Percentiles rank a stretch among this genome's conserved stretches.
These are phyloP conservation scores for Hyppa rectilinea DNA, from an alignment of 2,888 invertebrate genomes.

Conservation along the genomic window DNA sequence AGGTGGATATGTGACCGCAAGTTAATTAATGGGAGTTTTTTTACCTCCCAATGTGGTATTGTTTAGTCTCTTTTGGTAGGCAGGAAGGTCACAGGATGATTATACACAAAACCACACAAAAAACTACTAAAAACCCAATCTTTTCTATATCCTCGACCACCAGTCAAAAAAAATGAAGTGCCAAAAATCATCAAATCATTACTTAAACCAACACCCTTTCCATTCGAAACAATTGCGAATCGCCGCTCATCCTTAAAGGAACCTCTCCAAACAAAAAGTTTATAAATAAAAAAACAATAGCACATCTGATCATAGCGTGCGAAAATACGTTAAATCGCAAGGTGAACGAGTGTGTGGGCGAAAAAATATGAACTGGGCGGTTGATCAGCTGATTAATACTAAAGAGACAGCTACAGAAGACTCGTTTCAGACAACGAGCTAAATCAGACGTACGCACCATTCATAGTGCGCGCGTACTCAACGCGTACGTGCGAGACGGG, in stretches of 20 bases:
- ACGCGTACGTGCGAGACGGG: neutral
- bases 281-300: conserved; percentile 74
- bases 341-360: conserved; percentile 80
- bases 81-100: neutral
- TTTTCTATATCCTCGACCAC: neutral
- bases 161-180: neutral
- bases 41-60: neutral
- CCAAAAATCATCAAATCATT: conserved; percentile 28
- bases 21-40: neutral
- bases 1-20: neutral
- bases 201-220: conserved; percentile 13
- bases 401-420: conserved; percentile 17
- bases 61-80: neutral
- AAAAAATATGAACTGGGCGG: conserved; percentile 72
- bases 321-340: conserved; percentile 86
- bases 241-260: conserved; percentile 37
- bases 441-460: neutral
- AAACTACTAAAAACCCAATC: neutral
- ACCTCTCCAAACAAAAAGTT: conserved; percentile 60
- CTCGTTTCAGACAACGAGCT: neutral
- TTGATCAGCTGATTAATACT: conserved; percentile 66
- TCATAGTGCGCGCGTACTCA: neutral
- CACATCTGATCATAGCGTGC: conserved; percentile 78
- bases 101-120: conserved; percentile 2
- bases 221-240: conserved; percentile 48